Base-by-base conservation (phyloP, 37 sponge, comb jelly and placozoan species). In the Cliona cf. orientalis region DNA sequence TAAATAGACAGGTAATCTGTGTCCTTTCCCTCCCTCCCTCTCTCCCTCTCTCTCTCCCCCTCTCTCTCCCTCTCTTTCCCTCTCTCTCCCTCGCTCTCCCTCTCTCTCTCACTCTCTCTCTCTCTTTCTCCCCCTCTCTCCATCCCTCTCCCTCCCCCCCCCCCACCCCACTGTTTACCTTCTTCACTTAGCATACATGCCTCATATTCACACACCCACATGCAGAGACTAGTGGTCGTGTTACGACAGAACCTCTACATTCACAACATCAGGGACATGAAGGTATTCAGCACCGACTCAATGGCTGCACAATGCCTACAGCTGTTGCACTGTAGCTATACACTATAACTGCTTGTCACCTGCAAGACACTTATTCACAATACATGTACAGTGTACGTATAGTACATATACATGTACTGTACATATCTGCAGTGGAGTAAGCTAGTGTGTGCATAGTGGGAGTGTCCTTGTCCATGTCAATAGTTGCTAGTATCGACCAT, bases 211-310 rank as follows among this genome's bases (percentile, higher is more conserved):
- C 36, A 38, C 62, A 29, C 60, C 38, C 71, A 17, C 29, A 5
- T 73, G 40, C 68, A 96, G 92, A 79, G 97, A 62, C 53, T 99
- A 39, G 37, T 99, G 19, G 99, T 99, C 14, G 91, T 96, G 0
- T 69, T 98, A 37, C 75, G 92, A 69, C 89, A 95, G 66, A 96
- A 83, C 21, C 80, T 98, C 53, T 95, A 96, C 82, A 99, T 99
- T 49, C 99, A 99, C 79, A 96, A 95, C 65, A 99, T 99, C 66
- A 91, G 98, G 63, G 99, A 99, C 75, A 99, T 99, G 99, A 99
- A 99, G 85, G 97, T 95, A 69, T 70, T 72, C 5, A 59, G 60
- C 23, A 59, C 12, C 60, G 23, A 29, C 14, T 29, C 60, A 29
- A 9, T 59, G 5, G 60, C 28, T 9, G 28, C 28, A 4, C 28